Percentiles rank a stretch among this genome's conserved stretches.
These are phyloP conservation scores for Zaprionus obscuricornis DNA, from an alignment of 2,888 invertebrate genomes.

Conservation along the genomic window DNA sequence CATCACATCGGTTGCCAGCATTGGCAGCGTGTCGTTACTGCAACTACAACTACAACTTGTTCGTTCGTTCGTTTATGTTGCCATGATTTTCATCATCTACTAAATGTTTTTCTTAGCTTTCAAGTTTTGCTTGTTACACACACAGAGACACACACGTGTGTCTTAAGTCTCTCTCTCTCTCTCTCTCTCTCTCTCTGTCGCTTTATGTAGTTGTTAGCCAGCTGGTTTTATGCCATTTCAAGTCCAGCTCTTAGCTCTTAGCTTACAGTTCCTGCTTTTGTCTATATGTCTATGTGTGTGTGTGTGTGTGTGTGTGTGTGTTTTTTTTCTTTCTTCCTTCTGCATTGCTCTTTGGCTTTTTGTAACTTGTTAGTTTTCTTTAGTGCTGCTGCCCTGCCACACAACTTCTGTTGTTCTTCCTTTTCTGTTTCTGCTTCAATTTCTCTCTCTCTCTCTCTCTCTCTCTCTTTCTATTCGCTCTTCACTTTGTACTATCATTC, in stretches of 20 bases:
- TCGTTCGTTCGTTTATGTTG: constrained; percentile 66
- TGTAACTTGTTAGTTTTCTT: constrained; percentile 76
- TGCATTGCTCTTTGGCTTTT: constrained; percentile 58
- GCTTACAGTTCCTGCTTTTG: neutral
- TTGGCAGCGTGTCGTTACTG: constrained; percentile 35
- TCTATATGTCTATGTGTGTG: no score
- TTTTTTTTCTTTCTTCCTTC: no score
- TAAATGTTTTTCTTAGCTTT: constrained; percentile 73
- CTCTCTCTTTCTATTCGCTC: neutral
- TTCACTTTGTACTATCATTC: neutral
- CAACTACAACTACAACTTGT: constrained; percentile 17
- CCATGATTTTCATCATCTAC: constrained; percentile 76
- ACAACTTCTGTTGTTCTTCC: constrained; percentile 42
- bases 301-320: no score
- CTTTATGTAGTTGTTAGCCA: constrained; percentile 30
- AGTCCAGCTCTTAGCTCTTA: constrained; percentile 30
- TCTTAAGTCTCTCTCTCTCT: constrained; percentile 15
- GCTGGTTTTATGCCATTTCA: constrained; percentile 40
- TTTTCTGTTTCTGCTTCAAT: neutral
- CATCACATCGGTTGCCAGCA: no score
- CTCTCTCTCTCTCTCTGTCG: constrained; percentile 13
- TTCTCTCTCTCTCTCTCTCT: neutral
- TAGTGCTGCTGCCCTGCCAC: constrained; percentile 52
- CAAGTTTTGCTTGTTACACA: constrained; percentile 62
- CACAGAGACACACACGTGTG: constrained; percentile 13